Percentiles rank a stretch among this genome's conserved stretches.
Conservation (phyloP, 1,140 invertebrate species). For the Gyrodactylus salaris region DNA sequence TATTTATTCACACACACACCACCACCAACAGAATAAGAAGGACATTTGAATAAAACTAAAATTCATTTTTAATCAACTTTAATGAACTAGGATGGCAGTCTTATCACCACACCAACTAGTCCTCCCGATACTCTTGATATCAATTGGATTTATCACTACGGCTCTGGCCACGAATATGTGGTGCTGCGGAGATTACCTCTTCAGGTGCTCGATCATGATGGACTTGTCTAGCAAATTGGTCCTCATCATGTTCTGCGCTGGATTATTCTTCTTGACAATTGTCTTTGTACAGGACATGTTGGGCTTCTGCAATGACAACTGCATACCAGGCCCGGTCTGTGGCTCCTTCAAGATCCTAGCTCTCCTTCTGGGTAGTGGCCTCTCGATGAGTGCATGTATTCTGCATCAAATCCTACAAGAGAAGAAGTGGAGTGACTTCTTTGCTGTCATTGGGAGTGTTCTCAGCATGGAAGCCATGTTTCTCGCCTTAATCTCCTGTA, state of each 20-base stretch:
- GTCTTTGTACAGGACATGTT: neutral
- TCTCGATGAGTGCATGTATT: neutral
- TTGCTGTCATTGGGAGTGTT: neutral
- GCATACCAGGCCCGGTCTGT: neutral
- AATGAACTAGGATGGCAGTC: neutral
- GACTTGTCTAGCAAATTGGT: neutral
- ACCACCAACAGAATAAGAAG: neutral
- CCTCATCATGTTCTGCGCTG: neutral
- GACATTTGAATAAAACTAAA: neutral
- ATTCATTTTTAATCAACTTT: neutral
- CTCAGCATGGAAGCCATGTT: neutral
- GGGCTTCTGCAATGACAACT: neutral
- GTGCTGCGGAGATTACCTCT: neutral
- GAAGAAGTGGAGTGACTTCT: neutral
- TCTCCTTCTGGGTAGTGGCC: neutral
- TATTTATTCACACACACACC: neutral
- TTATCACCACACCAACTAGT: neutral
- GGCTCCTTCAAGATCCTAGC: neutral
- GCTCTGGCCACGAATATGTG: neutral
- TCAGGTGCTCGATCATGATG: neutral
- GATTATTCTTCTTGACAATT: neutral
- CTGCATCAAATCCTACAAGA: neutral
- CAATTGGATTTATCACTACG: neutral
- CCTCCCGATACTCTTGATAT: neutral
- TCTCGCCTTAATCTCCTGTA: neutral